Evolutionary conservation across 1,140 invertebrate species (phyloP), one percentile per base, ranked within the genome.

Genomic region (Nebria ingens): DNA sequence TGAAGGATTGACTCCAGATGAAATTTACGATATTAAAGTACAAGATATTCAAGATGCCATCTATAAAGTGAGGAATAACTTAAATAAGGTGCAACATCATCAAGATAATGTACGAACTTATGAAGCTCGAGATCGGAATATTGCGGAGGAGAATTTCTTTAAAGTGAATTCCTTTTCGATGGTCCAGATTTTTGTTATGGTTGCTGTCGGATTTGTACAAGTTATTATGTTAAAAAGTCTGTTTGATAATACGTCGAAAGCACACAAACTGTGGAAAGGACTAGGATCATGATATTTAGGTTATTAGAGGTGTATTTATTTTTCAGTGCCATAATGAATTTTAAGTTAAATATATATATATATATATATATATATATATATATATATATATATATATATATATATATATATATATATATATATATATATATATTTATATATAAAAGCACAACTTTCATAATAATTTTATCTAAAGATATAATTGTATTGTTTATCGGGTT

Each of bases 81-180:
- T 88, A 19, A 79, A 77, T 3, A 79, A 82, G 62, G 81, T 84
- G 0, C 68, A 81, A 15, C 76, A 85, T 54, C 62, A 86, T 53
- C 88, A 91, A 71, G 87, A 89, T 61, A 65, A 84, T 34, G 72
- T 85, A 40, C 79, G 83, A 17, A 84, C 85, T 1, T 78, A 79
- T 61, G 89, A 91, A 70, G 82, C 86, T 0, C 68, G 87, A 25
- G 88, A 91, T 69, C 75, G 87, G 56, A 89, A 87, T 69, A 62
- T 86, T n/a, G 83, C 84, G 0, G 89, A 92, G 67, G 76, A 81
- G 15, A 89, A 84, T 65, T 86, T 80, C 71, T 78, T 74, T 63
- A 79, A 82, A 62, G 86, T 91, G 0, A 85, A 87, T 68, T 73
- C 71, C 2, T 87, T 85, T 77, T 90, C 87, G 0, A 65, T 83